phyloP scores from a whole-genome alignment of 2,797 vertebrate genomes.

The Euthynnus affinis region DNA sequence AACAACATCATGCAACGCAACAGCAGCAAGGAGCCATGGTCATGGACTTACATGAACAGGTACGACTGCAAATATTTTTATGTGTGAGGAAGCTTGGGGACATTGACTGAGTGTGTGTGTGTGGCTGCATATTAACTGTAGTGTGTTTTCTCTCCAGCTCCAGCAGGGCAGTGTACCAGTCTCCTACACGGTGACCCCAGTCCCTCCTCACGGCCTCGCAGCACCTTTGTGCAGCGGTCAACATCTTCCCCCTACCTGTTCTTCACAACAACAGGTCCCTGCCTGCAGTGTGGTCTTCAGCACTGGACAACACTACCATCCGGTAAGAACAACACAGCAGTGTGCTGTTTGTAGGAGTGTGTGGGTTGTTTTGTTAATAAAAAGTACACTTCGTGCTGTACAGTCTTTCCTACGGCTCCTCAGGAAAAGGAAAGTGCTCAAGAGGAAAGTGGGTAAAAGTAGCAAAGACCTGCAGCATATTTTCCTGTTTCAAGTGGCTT shows the following conservation, averaged over 20 bases:
- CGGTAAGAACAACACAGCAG: constrained; percentile 90
- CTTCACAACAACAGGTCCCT: constrained; percentile 93
- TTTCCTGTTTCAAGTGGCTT: not conserved
- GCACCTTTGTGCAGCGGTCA: constrained; percentile 95
- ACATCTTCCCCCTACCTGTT: constrained; percentile 94
- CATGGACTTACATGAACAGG: constrained; percentile 97
- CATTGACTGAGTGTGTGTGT: constrained; percentile 39
- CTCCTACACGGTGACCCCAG: constrained; percentile 94
- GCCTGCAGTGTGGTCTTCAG: constrained; percentile 97
- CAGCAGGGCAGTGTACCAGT: constrained; percentile 95
- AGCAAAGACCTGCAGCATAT: constrained; percentile 8
- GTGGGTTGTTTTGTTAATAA: constrained; percentile 20
- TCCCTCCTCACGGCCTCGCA: constrained; percentile 94
- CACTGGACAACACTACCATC: constrained; percentile 93
- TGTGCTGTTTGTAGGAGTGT: constrained; percentile 28
- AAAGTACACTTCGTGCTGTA: constrained; percentile 25
- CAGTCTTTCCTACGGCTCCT: constrained; percentile 69
- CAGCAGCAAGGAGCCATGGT: constrained; percentile 94
- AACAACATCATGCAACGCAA: constrained; percentile 71
- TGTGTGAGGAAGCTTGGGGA: not conserved
- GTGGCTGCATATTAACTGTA: constrained; percentile 19
- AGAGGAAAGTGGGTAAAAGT: constrained; percentile 13
- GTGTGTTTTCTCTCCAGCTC: constrained; percentile 81
- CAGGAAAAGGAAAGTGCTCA: constrained; percentile 26
- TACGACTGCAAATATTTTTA: constrained; percentile 59